Base-by-base conservation (phyloP, 2,888 invertebrate genomes). In the Dasysyrphus albostriatus region DNA sequence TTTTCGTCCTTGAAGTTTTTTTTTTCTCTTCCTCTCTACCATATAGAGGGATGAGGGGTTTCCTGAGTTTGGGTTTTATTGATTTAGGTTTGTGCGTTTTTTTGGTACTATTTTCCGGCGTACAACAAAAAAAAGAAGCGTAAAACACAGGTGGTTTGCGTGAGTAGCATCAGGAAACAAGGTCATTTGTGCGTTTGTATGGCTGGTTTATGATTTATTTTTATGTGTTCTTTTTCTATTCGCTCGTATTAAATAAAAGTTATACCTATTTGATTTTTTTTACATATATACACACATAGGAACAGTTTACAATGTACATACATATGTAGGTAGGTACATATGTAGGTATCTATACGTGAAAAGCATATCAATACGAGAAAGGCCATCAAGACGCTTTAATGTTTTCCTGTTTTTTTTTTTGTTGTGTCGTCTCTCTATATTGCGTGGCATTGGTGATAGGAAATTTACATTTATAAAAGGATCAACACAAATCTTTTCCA, bases 121-220 rank as follows among this genome's bases (percentile, higher is more conserved):
- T n/a, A 19, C 5, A 59, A 29, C 14, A 14, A 63, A 63, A 44
- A 63, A 19, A 44, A 44, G 5, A 5, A 44, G 29, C 39, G 3
- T n/a, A 32, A n/a, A 51, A 12, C 58, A n/a, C 59, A 12, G 67
- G 58, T 49, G 56, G 47, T 34, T 37, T 32, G 70, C 29, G 49
- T 70, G 16, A 69, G 6, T 34, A 72, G 54, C 61, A 84, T 59
- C 79, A 58, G 75, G 76, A 84, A 76, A 84, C 84, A 83, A 83
- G 78, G 83, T 83, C 83, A 83, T 61, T 47, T 83, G 73, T 73
- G 78, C 61, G 54, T 39, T 34, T 74, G 67, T 47, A 19, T 24
- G 70, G 56, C 51, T 72, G 75, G 49, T 69, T 73, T 67, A 67
- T 74, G 72, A 83, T 78, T 77, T 44, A 51, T 65, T 34, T n/a